Evolutionary conservation across 2,888 invertebrate species (phyloP), one percentile per base, ranked within the genome.

Genomic region (Tanypteryx hageni): DNA sequence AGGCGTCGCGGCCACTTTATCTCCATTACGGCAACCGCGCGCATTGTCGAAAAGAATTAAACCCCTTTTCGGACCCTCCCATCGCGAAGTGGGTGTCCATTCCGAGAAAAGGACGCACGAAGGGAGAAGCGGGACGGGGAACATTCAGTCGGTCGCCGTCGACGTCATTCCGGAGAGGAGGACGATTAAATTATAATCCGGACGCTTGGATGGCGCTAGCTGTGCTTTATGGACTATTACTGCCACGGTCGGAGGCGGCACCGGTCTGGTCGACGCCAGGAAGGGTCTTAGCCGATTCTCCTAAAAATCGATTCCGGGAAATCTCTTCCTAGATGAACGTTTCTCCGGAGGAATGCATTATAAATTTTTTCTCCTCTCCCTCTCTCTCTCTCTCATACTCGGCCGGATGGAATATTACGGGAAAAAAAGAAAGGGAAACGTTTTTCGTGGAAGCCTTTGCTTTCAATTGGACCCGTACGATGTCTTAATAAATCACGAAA

Each of bases 401-500:
- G 5, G 13, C 16, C 7, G 76, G 18, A 16, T 18, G 76, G 76
- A 76, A 76, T 76, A 76, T 76, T 76, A 44, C 44, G 5, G 44
- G 5, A 3, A 76, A 76, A 76, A 76, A 13, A 44, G 5, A 27
- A 76, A 76, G 76, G 9, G 76, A 13, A 44, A 13, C 76, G 68
- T 22, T 22, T 4, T 76, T 76, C 76, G 76, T 76, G 27, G 76
- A 76, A 76, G 76, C 76, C 27, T 27, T 76, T 27, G 76, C 76
- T 76, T 27, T 76, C 76, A 76, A 76, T 76, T 76, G 76, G 76
- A 27, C 22, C 68, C 76, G 10, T 14, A 76, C 76, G 22, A 76
- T 27, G 76, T 76, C 76, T 76, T 76, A 76, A 76, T 76, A 76
- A 76, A 76, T 76, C 76, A 76, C 76, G 76, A 76, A 68, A 27